Evolutionary conservation across 2,797 vertebrate genomes (phyloP), one percentile per base, ranked within the genome.

Genomic region (Platalea minor): DNA sequence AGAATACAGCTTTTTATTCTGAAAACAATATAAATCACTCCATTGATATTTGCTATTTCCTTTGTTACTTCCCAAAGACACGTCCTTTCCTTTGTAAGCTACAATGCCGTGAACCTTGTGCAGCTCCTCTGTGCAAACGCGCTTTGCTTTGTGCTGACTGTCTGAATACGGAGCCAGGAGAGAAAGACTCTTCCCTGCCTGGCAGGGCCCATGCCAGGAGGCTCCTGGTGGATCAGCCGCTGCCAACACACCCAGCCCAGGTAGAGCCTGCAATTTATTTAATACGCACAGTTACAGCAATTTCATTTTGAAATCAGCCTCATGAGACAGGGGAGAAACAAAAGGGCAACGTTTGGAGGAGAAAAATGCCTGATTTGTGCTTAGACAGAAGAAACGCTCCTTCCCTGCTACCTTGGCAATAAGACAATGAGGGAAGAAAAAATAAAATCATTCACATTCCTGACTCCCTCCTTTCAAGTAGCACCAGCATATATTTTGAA

Each of bases 371-470:
- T 15, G 33, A 41, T 85, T 72, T 77, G 35, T 50, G 33, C 76
- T 91, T 77, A 75, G 82, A 31, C 78, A 87, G 63, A 88, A 83
- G 75, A 86, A 91, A 85, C 20, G 5, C 54, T 96, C 33, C 23
- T 92, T 91, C 92, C 68, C 88, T 79, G 81, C 90, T 94, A n/a
- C 92, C 80, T 86, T 74, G 89, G 83, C 82, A 96, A 70, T 92
- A 70, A 51, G 60, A 86, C 46, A 78, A 33, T 10, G 33, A 94
- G 37, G 53, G 31, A 78, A 23, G 29, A 68, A 93, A 78, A 46
- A 82, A 85, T 24, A 83, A 65, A 89, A 83, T 73, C 88, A 72
- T 76, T 91, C 90, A 73, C 7, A 1, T 82, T 63, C 61, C 74
- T 20, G 75, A 43, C 51, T 93, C 81, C 48, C 45, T 95, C 67